Conservation (phyloP, 2,888 invertebrate genomes). For the Athalia cordata region DNA sequence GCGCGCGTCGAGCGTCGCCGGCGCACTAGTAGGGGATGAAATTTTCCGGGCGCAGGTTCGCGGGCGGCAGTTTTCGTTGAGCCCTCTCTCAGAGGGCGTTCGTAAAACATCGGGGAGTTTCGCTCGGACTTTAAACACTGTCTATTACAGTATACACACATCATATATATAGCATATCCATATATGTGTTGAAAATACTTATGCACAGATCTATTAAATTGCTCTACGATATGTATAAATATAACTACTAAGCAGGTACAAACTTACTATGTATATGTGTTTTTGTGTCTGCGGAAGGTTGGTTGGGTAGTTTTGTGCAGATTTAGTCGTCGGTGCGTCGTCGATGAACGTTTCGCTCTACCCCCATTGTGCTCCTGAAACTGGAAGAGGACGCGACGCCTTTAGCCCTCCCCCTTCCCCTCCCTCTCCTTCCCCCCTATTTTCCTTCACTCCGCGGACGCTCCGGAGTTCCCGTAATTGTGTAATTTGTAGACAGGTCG, state of each 20-base stretch:
- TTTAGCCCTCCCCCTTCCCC: conserved; percentile 41
- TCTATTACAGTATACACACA: neutral
- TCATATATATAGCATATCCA: no score
- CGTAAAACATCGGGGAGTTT: conserved; percentile 32
- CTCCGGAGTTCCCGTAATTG: conserved; percentile 25
- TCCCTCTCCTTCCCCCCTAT: conserved; percentile 31
- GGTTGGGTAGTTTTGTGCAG: neutral
- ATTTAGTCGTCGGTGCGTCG: conserved; percentile 19
- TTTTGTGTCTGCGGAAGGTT: no score
- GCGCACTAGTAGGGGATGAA: conserved; percentile 61
- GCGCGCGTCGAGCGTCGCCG: conserved; percentile 68
- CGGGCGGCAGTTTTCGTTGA: conserved; percentile 55
- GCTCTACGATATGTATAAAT: no score
- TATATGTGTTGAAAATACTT: no score
- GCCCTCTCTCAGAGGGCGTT: conserved; percentile 2
- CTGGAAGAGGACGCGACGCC: conserved; percentile 19
- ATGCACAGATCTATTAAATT: no score
- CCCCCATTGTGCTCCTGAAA: conserved; percentile 2
- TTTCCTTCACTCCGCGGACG: conserved; percentile 33
- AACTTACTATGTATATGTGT: no score
- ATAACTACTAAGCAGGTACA: no score
- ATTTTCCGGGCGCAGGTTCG: conserved; percentile 57
- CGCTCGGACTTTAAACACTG: conserved; percentile 33
- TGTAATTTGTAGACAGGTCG: conserved; percentile 53
- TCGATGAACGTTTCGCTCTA: conserved; percentile 12